Conservation (phyloP, 2,113 vertebrate species). For the Notarius quadriscutis region DNA sequence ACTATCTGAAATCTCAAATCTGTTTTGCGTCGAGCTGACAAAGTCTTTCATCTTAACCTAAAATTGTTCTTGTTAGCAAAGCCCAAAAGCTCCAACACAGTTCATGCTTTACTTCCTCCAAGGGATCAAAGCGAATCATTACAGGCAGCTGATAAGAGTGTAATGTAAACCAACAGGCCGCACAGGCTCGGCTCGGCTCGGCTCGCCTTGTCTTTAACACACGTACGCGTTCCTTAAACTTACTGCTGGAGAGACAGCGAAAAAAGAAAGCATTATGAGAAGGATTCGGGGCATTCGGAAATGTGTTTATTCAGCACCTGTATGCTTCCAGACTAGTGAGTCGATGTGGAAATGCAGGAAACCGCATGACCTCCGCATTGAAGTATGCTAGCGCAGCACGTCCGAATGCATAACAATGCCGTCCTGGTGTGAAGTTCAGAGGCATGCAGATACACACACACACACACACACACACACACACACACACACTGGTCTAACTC, state of each 20-base stretch:
- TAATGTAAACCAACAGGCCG: conserved; percentile 45
- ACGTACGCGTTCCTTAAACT: not conserved
- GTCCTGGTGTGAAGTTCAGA: conserved; percentile 42
- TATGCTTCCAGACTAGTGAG: not conserved
- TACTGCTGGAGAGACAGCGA: not conserved
- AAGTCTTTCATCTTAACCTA: not conserved
- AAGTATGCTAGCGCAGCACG: not conserved
- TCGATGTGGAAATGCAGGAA: not conserved
- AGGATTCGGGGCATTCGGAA: not conserved
- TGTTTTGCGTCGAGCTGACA: not conserved
- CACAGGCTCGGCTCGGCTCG: conserved; percentile 27
- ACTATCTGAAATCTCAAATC: not conserved
- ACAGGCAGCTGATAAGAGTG: conserved; percentile 23
- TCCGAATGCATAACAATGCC: conserved; percentile 10
- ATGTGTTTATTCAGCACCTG: not conserved
- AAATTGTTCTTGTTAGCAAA: not conserved
- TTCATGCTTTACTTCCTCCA: conserved; percentile 32
- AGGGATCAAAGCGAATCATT: conserved; percentile 52
- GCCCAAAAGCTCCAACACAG: not conserved
- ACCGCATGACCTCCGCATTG: not conserved
- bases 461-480: conserved; percentile 15
- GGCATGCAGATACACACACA: conserved; percentile 26
- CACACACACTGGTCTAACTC: not conserved
- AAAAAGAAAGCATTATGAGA: not conserved
- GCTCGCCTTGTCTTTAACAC: not conserved